Evolutionary conservation across 2,888 invertebrate species (phyloP).

Genomic region (Leptarthrus brevirostris): DNA sequence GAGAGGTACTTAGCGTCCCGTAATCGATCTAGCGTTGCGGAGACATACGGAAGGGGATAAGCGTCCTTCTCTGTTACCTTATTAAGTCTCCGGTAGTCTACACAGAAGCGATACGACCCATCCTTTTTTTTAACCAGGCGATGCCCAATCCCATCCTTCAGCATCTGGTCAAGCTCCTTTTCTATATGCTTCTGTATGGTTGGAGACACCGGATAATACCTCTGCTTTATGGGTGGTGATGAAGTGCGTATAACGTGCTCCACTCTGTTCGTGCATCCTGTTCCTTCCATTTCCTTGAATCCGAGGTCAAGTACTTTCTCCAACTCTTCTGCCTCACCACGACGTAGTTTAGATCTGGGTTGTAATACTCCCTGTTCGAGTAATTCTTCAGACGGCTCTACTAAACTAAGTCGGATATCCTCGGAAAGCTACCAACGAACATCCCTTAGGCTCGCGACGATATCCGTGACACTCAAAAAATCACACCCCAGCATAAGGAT

Average conservation of each 20-base stretch:
- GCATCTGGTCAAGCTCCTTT: no score
- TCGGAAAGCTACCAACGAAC: neutral
- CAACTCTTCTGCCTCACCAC: neutral
- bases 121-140: constrained; percentile 7
- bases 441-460: neutral
- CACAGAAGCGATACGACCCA: constrained; percentile 54
- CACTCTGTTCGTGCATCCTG: neutral
- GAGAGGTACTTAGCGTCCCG: neutral
- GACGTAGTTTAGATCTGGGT: neutral
- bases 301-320: neutral
- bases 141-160: neutral
- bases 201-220: no score
- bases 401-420: neutral
- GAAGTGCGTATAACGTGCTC: constrained; percentile 19
- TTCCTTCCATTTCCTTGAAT: no score
- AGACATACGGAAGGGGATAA: constrained; percentile 35
- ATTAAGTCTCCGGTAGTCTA: constrained; percentile 55
- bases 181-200: no score
- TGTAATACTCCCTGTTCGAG: neutral
- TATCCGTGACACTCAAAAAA: neutral
- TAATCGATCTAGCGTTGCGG: neutral
- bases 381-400: no score
- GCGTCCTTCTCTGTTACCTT: constrained; percentile 48
- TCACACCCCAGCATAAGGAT: neutral
- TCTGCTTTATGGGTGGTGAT: no score